Evolutionary conservation across 2,888 invertebrate species (phyloP).

Genomic region (Caenorhabditis auriculariae): DNA sequence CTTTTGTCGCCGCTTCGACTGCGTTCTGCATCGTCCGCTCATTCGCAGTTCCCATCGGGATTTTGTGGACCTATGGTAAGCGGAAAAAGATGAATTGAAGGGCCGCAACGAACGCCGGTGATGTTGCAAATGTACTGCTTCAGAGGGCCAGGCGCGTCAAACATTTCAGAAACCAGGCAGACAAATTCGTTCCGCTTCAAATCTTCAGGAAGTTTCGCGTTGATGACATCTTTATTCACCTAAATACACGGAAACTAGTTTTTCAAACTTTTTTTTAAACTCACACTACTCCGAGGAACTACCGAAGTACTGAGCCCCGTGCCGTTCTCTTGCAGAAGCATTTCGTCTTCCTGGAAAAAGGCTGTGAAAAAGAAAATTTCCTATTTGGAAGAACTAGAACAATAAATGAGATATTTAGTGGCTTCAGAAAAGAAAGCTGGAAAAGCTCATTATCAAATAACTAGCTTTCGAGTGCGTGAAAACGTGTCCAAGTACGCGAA

Average conservation of each 20-base stretch:
- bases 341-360: no score
- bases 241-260: conserved; percentile 4
- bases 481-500: no score
- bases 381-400: no score
- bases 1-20: no score
- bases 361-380: no score
- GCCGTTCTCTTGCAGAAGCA: no score
- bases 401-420: no score
- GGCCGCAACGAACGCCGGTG: no score
- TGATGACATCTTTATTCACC: conserved; percentile 1
- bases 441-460: no score
- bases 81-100: neutral
- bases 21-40: no score
- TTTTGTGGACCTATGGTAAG: conserved; percentile 15
- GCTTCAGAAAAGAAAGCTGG: no score
- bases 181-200: conserved; percentile 37
- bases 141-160: conserved; percentile 30
- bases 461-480: no score
- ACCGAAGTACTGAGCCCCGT: conserved; percentile 20
- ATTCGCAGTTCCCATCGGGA: conserved; percentile 30
- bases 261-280: neutral
- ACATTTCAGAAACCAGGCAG: conserved; percentile 26
- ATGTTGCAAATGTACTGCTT: conserved; percentile 28
- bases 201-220: conserved; percentile 6
- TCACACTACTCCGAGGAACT: conserved; percentile 2